Base-by-base conservation (phyloP, 2,888 invertebrate species). In the Frankliniella intonsa region DNA sequence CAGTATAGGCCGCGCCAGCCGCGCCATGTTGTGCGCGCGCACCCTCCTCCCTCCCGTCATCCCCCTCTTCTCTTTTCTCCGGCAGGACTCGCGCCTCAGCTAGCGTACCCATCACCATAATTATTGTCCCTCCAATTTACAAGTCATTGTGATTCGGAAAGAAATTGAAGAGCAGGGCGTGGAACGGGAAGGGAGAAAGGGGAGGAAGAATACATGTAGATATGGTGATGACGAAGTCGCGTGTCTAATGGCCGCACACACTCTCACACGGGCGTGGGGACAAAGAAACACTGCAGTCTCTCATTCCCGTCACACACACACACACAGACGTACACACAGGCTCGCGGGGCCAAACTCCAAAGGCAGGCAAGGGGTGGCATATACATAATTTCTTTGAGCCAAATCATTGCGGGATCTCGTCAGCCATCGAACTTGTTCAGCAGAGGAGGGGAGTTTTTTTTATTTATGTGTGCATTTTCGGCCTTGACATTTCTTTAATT, bases 101-200 rank as follows among this genome's bases (percentile, higher is more conserved):
- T 76, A 22, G 69, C 69, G 22, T 9, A 76, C 22, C 69, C 69
- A 76, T 76, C 69, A 22, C 69, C 69, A 76, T 76, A 76, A 76
- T 76, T 76, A 76, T 76, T 25, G 69, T 76, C 69, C 69, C 69
- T 76, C 69, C 69, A 76, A 76, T 76, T 76, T 76, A 76, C 69
- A 76, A 76, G 69, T 76, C 69, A 76, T 76, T 76, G 69, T 76
- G 69, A 76, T 76, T 76, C 69, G 25, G 25, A 76, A 76, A 76
- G 69, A 76, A 76, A 76, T 76, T 76, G 69, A 76, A 25, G 69
- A 22, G 69, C 69, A 22, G 22, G 69, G 69, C n/a, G 69, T 8
- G 69, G 25, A 12, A 76, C 8, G n/a, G 69, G 69, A 17, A 14
- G 69, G 22, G 8, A 3, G 10, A 25, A 76, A 25, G 69, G 69